Percentiles rank a stretch among this genome's conserved stretches.
Conservation (phyloP, 1,140 invertebrate species). For the Hetaerina americana region DNA sequence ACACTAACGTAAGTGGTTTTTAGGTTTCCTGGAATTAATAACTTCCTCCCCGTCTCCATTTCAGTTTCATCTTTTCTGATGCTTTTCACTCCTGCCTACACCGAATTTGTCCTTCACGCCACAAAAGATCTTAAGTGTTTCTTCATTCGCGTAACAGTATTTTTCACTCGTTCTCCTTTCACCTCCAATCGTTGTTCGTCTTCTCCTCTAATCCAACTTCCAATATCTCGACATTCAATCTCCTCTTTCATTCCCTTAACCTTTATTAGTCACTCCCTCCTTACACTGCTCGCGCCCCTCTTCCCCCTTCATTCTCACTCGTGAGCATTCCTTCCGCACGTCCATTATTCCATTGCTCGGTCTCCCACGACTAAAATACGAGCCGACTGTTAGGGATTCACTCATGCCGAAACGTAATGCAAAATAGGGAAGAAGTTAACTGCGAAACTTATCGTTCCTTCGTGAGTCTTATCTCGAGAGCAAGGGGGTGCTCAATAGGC, state of each 20-base stretch:
- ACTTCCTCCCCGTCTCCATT: too few relatives aligned
- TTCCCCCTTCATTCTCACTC: background rate
- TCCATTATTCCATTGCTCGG: background rate
- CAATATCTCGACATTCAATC: background rate
- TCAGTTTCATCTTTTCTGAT: too few relatives aligned
- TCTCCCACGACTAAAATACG: background rate
- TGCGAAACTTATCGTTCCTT: background rate
- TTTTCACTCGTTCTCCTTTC: too few relatives aligned
- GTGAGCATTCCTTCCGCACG: background rate
- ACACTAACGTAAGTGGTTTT: too few relatives aligned
- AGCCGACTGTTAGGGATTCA: background rate
- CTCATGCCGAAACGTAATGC: background rate
- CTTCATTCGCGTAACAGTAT: too few relatives aligned
- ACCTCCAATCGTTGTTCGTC: too few relatives aligned
- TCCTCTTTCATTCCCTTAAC: background rate
- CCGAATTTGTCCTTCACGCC: too few relatives aligned
- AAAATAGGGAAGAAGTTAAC: background rate
- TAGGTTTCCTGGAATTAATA: too few relatives aligned
- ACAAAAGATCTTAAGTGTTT: too few relatives aligned
- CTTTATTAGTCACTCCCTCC: background rate
- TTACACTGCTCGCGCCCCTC: too few relatives aligned
- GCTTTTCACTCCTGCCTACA: too few relatives aligned
- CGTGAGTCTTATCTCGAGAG: background rate
- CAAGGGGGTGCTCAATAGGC: background rate
- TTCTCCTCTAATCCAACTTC: background rate